phyloP scores from a whole-genome alignment of 2,113 vertebrate species.

The Salvelinus namaycush region DNA sequence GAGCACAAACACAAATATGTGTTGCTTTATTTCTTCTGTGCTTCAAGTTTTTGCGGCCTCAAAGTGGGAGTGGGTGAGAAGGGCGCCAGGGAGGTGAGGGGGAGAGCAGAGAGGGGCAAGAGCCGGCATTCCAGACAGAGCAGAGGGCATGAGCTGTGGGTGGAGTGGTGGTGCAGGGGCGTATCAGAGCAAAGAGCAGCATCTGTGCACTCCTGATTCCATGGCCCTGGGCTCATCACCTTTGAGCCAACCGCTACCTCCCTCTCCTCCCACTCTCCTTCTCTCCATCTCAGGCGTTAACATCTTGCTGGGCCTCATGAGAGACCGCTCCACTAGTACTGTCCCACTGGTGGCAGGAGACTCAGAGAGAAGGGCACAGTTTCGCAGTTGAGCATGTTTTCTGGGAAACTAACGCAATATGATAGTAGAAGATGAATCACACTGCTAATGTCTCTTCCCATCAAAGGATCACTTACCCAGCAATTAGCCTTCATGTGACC shows the following conservation, averaged over 20 bases:
- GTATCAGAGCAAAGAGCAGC: slow-evolving; percentile 55
- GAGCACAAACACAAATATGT: slow-evolving; percentile 18
- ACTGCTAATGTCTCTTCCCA: slow-evolving; percentile 44
- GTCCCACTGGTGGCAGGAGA: slow-evolving; percentile 23
- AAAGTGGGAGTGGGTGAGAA: not conserved
- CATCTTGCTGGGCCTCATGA: slow-evolving; percentile 56
- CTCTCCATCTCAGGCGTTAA: slow-evolving; percentile 61
- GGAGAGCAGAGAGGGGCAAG: slow-evolving; percentile 37
- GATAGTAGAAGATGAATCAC: slow-evolving; percentile 55
- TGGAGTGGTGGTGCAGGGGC: slow-evolving; percentile 60
- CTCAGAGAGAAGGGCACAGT: slow-evolving; percentile 1
- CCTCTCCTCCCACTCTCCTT: slow-evolving; percentile 23
- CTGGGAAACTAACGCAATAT: slow-evolving; percentile 55
- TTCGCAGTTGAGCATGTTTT: slow-evolving; percentile 35
- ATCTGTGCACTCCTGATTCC: slow-evolving; percentile 66
- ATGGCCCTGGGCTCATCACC: slow-evolving; percentile 71
- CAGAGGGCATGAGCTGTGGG: slow-evolving; percentile 38
- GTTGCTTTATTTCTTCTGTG: not conserved
- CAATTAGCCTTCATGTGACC: slow-evolving; percentile 51
- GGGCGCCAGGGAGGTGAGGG: slow-evolving; percentile 14
- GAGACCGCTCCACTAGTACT: slow-evolving; percentile 15
- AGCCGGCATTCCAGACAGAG: slow-evolving; percentile 56
- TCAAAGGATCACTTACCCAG: slow-evolving; percentile 26
- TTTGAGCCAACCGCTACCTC: slow-evolving; percentile 47
- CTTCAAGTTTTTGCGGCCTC: not conserved